Conservation (phyloP, 2,113 vertebrate genomes). For the Plecturocebus donacophilus region DNA sequence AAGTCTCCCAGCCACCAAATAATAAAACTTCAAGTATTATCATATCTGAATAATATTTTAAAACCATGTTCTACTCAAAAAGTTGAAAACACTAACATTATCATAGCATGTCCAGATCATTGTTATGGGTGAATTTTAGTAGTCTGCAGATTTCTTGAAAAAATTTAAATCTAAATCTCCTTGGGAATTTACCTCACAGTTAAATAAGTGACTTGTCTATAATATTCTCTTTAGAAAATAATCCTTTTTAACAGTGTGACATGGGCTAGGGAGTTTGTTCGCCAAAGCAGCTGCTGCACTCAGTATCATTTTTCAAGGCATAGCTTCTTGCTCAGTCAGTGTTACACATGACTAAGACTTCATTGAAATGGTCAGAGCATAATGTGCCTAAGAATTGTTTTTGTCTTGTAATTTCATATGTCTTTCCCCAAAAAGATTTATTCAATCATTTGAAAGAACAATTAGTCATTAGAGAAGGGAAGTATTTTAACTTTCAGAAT, state of each 20-base stretch:
- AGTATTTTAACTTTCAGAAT: neutral
- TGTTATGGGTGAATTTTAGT: neutral
- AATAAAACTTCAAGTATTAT: neutral
- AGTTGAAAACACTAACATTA: neutral
- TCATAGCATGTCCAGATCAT: neutral
- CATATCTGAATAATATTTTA: neutral
- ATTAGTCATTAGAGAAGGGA: neutral
- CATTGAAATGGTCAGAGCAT: conserved; percentile 72
- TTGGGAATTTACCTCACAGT: neutral
- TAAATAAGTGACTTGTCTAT: neutral
- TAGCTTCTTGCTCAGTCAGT: conserved; percentile 85
- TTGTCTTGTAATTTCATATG: neutral
- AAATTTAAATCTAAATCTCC: neutral
- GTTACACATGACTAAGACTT: conserved; percentile 80
- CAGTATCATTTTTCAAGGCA: conserved; percentile 88
- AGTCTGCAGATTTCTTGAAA: neutral
- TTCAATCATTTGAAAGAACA: neutral
- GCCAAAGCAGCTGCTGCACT: conserved; percentile 82
- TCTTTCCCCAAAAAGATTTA: neutral
- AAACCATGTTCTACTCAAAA: neutral
- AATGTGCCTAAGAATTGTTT: conserved; percentile 31
- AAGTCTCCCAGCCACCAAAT: neutral
- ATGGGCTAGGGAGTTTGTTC: rapidly evolving
- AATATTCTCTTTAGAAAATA: neutral
- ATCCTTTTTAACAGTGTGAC: neutral